Base-by-base conservation (phyloP, 2,888 invertebrate genomes). In the Atrina japonica region DNA sequence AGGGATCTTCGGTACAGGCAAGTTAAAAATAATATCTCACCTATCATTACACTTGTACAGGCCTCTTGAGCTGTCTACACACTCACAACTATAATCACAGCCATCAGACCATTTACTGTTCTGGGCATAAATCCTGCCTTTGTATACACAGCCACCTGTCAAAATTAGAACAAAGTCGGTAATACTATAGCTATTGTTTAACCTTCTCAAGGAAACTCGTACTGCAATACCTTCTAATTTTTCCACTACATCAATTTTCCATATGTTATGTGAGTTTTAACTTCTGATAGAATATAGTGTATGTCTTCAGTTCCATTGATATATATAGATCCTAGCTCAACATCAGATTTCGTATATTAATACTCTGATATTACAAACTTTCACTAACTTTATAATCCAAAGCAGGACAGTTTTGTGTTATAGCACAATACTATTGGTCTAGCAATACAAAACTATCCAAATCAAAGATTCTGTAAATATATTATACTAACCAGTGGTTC, bases 61-160 rank as follows among this genome's bases (percentile, higher is more conserved):
- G 43, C 82, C 82, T 47, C 75, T 64, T 14, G 45, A 59, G 16
- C 77, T 70, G 73, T 80, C 82, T 7, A 76, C 58, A 71, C 82
- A 82, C 55, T 76, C 76, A 74, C 82, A 82, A 45, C 68, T 71
- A 53, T 74, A 82, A 45, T 70, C 71, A 72, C 82, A 82, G 3
- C 80, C 82, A 70, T 80, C 82, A 21, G 76, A 63, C 82, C 82
- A 82, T 35, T 61, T 76, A 70, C 76, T 73, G 35, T 79, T 79
- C 25, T 79, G 78, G 40, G 52, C 60, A 66, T 80, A 82, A 9
- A 76, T 63, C 49, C 59, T 64, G 25, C 78, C 77, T 77, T 82
- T 82, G 70, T 82, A 82, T 9, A 78, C 69, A 74, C 82, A 82
- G 5, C 53, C 73, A 65, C 70, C 81, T 81, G 68, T 3, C n/a